Conservation (phyloP, 2,797 vertebrate species). For the Notoglanidium macrostoma region DNA sequence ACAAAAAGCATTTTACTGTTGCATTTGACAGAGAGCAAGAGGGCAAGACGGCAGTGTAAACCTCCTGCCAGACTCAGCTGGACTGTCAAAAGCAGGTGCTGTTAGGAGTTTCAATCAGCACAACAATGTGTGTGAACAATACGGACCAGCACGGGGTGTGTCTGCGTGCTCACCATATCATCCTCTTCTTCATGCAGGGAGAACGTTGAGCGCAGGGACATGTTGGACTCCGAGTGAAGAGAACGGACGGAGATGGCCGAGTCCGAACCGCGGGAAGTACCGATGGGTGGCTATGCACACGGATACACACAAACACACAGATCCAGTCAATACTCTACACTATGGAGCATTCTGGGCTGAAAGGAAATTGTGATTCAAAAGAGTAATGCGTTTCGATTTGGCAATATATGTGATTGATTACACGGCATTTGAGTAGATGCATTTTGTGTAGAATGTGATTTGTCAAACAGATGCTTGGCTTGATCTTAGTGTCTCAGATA, state of each 20-base stretch:
- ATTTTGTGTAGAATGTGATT: not conserved
- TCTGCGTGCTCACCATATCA: conserved; percentile 82
- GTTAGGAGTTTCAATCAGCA: not conserved
- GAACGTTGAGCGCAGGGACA: conserved; percentile 97
- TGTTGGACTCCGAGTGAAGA: conserved; percentile 96
- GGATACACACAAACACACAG: conserved; percentile 8
- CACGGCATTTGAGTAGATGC: not conserved
- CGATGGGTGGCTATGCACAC: conserved; percentile 50
- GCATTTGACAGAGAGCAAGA: not conserved
- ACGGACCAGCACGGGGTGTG: not conserved
- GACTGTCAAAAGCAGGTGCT: conserved; percentile 29
- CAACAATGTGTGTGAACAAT: not conserved
- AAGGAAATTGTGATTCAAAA: not conserved
- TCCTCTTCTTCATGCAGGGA: conserved; percentile 98
- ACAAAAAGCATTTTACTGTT: not conserved
- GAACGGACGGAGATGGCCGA: conserved; percentile 96
- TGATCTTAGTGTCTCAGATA: not conserved
- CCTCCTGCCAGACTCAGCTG: conserved; percentile 24
- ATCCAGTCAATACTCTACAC: not conserved
- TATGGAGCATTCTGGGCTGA: not conserved
- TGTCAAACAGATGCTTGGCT: not conserved
- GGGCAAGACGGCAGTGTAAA: not conserved
- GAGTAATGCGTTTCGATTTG: not conserved
- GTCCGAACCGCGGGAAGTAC: conserved; percentile 81
- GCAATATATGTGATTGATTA: not conserved